Conservation (phyloP, 2,113 vertebrate species). For the Hypanus sabinus region DNA sequence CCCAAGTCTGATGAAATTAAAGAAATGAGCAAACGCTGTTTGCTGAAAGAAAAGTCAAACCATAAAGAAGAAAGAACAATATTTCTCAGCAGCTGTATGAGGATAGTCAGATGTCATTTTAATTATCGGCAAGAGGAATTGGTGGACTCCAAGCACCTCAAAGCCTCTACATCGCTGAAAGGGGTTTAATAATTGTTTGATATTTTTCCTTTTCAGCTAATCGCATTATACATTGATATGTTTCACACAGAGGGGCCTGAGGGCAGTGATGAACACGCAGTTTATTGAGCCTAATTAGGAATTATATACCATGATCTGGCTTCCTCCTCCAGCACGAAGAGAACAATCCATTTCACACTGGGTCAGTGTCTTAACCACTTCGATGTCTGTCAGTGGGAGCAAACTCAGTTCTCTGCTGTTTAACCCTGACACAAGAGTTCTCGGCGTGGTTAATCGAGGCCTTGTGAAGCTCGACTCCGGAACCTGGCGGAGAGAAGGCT, state of each 20-base stretch:
- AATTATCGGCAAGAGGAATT: not conserved
- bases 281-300: not conserved
- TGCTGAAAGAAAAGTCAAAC: not conserved
- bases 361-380: not conserved
- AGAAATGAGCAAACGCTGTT: not conserved
- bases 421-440: not conserved
- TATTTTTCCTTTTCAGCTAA: not conserved
- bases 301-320: not conserved
- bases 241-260: not conserved
- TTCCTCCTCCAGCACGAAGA: not conserved
- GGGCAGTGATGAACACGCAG: not conserved
- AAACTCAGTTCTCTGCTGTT: not conserved
- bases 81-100: not conserved
- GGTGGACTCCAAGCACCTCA: not conserved
- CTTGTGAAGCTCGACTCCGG: not conserved
- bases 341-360: not conserved
- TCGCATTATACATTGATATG: not conserved
- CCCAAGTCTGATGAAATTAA: not conserved
- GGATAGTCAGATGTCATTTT: not conserved
- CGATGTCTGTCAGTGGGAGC: not conserved
- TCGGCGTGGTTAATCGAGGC: not conserved
- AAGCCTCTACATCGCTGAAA: not conserved
- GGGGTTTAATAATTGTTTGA: not conserved
- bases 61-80: not conserved
- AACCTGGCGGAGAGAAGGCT: not conserved